phyloP scores from a whole-genome alignment of 2,113 vertebrate species.

The Poicephalus gulielmi region DNA sequence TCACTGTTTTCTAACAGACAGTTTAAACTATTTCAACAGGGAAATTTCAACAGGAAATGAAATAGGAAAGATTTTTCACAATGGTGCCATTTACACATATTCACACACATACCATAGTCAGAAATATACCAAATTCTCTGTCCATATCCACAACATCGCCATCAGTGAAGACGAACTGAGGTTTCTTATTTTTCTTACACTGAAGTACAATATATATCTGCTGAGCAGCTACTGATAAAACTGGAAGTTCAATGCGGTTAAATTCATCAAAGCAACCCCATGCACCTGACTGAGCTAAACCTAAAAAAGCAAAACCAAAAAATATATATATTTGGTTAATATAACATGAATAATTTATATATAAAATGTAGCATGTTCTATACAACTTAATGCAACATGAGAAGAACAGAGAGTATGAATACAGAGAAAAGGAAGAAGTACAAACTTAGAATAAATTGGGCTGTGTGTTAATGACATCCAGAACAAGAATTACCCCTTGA shows the following conservation, averaged over 20 bases:
- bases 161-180: conserved; percentile 71
- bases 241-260: conserved; percentile 76
- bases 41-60: neutral
- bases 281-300: conserved; percentile 73
- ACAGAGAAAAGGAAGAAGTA: neutral
- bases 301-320: conserved; percentile 20
- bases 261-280: conserved; percentile 75
- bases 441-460: neutral
- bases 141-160: conserved; percentile 75
- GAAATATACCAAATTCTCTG: conserved; percentile 76
- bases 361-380: neutral
- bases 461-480: neutral
- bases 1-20: neutral
- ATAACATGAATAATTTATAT: neutral
- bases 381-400: neutral
- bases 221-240: conserved; percentile 75
- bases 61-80: neutral
- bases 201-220: conserved; percentile 75
- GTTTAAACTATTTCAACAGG: neutral
- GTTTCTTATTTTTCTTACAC: conserved; percentile 73
- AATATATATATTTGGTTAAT: neutral
- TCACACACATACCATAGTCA: conserved; percentile 72
- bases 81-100: neutral
- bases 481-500: neutral
- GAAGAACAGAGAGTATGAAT: neutral